Base-by-base conservation (phyloP, 2,113 vertebrate genomes). In the Edolisoma coerulescens region DNA sequence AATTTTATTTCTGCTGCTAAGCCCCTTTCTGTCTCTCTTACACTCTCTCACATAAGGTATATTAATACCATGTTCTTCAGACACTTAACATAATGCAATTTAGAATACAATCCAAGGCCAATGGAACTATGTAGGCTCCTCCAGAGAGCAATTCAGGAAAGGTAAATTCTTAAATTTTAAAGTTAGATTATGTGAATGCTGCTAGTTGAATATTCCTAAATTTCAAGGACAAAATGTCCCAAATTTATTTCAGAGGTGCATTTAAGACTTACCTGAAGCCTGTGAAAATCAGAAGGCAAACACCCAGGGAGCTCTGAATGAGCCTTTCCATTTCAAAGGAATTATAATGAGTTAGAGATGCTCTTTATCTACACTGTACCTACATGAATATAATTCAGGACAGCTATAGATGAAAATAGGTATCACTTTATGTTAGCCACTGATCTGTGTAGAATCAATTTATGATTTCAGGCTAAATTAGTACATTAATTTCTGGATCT, bases 121-220 rank as follows among this genome's bases (percentile, higher is more conserved):
- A 15, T 71, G 30, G 35, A 89, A 64, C 52, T 89, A 39, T 71
- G 35, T 44, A 57, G 24, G 13, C 24, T 93, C 7, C 67, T 88
- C 85, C 18, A 90, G 95, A 90, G 90, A 79, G 13, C 67, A 92
- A 73, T 88, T 92, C 32, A 65, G n/a, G 37, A 79, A 79, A 82
- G 27, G 53, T 32, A 82, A 94, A 94, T 83, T 90, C 68, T 64
- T 87, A 47, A 35, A 76, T 85, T 87, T 83, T 94, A 92, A 94
- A 76, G 15, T 26, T 79, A 42, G 24, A 39, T 89, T 0, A 69
- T 57, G 18, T 45, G 61, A 90, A 57, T 65, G 22, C 32, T 12
- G 0, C 28, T 30, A 37, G 33, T 45, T 76, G 20, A 85, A 49
- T 85, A 83, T 90, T 73, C 41, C 41, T 79, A 54, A 68, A 91